phyloP scores from a whole-genome alignment of 2,113 vertebrate species.

The Neotoma lepida region DNA sequence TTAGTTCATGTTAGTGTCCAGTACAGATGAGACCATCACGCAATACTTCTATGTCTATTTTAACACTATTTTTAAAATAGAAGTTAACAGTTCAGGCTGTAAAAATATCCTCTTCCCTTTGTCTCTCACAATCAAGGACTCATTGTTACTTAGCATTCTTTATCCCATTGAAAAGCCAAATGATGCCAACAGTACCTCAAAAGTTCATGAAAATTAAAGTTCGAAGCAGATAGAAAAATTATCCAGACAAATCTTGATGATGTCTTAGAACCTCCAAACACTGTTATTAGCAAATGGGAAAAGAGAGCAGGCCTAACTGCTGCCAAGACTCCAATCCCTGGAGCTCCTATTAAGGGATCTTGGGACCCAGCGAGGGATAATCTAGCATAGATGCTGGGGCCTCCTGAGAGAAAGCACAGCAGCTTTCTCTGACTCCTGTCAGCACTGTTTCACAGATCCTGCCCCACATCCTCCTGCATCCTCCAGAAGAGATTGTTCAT shows the following conservation, averaged over 20 bases:
- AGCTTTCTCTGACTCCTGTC: too few relatives aligned
- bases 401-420: fast-evolving
- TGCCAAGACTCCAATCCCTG: background rate
- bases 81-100: background rate
- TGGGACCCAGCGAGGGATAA: too few relatives aligned
- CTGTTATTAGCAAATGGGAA: background rate
- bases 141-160: background rate
- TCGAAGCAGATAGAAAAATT: background rate
- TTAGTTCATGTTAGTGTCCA: background rate
- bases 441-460: background rate
- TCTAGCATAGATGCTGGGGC: background rate
- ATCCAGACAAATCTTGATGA: background rate
- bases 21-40: background rate
- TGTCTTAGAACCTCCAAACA: background rate
- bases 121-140: background rate
- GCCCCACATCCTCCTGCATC: background rate
- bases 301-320: background rate
- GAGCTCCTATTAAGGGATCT: background rate
- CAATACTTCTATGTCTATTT: background rate
- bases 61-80: background rate
- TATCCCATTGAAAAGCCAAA: background rate
- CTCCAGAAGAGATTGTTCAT: too few relatives aligned
- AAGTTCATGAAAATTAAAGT: background rate
- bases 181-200: background rate
- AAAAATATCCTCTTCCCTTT: background rate